Evolutionary conservation across 2,797 vertebrate species (phyloP).

Genomic region (Leptodactylus fallax): DNA sequence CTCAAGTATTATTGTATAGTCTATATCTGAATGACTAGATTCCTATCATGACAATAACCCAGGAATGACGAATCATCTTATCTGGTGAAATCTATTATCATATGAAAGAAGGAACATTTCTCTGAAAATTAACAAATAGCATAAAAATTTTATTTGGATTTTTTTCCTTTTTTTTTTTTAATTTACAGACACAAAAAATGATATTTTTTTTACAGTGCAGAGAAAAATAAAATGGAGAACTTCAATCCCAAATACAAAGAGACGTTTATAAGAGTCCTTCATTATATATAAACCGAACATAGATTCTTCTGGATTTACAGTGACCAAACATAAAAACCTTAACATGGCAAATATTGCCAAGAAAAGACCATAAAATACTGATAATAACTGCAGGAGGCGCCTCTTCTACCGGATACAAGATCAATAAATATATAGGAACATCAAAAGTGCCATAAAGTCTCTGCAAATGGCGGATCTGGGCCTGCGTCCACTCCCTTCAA

Average conservation of each 20-base stretch:
- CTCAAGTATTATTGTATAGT: too few species aligned
- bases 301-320: constrained; percentile 76
- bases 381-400: constrained; percentile 73
- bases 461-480: constrained; percentile 65
- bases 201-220: constrained; percentile 91
- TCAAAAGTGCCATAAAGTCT: constrained; percentile 92
- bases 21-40: background rate
- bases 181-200: constrained; percentile 75
- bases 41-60: background rate
- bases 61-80: background rate
- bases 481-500: background rate
- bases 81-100: too few species aligned
- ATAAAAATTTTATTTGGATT: constrained; percentile 78
- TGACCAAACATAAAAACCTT: constrained; percentile 73
- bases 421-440: constrained; percentile 86
- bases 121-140: constrained; percentile 77
- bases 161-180: constrained; percentile 65
- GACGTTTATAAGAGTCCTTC: constrained; percentile 68
- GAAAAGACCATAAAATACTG: constrained; percentile 84
- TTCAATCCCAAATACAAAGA: constrained; percentile 60
- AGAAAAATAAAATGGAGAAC: constrained; percentile 75
- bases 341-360: constrained; percentile 98
- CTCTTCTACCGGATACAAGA: constrained; percentile 78
- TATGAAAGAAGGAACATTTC: background rate
- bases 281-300: constrained; percentile 76